Evolutionary conservation across 2,113 vertebrate species (phyloP).

Genomic region (Psophia crepitans): DNA sequence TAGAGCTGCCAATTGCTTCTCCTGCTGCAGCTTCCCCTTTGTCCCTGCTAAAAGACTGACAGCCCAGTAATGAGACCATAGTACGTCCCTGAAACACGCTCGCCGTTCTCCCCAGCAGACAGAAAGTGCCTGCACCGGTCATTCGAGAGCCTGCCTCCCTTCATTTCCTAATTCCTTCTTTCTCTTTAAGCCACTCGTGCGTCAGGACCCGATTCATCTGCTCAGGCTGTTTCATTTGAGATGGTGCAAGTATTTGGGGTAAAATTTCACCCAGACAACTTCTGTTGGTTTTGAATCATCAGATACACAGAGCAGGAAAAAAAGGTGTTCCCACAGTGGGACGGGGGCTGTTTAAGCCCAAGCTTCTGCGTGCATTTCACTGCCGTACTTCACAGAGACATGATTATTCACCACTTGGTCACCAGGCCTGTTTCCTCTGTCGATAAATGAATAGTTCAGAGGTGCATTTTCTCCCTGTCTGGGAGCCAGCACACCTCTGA

Average conservation of each 20-base stretch:
- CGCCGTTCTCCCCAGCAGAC: not conserved
- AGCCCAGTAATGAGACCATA: not conserved
- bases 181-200: not conserved
- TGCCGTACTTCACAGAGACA: not conserved
- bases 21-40: not conserved
- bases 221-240: not conserved
- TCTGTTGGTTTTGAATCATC: not conserved
- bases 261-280: not conserved
- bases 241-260: not conserved
- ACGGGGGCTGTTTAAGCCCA: not conserved
- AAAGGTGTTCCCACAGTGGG: not conserved
- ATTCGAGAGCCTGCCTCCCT: not conserved
- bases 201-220: not conserved
- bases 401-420: not conserved
- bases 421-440: not conserved
- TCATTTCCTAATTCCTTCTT: not conserved
- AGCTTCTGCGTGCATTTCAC: not conserved
- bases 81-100: rapidly evolving
- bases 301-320: not conserved
- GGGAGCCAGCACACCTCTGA: not conserved
- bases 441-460: not conserved
- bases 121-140: not conserved
- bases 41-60: not conserved
- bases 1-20: not conserved
- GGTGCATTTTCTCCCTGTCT: not conserved